Conservation (phyloP, 2,113 vertebrate genomes). For the Neopipo cinnamomea region DNA sequence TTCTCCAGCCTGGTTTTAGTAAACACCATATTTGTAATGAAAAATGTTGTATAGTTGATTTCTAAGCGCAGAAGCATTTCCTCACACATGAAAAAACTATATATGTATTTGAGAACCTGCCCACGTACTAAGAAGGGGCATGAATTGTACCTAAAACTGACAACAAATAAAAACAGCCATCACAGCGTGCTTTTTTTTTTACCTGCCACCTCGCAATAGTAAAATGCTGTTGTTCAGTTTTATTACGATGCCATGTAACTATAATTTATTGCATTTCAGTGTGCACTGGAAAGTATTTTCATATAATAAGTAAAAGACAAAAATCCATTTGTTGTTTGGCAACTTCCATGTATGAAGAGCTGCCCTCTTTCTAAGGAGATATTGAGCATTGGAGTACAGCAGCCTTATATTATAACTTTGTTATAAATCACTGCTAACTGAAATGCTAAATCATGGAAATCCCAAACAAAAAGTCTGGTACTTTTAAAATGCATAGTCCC, state of each 20-base stretch:
- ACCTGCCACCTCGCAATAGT: not conserved
- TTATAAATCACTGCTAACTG: not conserved
- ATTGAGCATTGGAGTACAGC: not conserved
- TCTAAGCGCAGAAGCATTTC: not conserved
- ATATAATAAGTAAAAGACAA: not conserved
- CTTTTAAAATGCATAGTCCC: not conserved
- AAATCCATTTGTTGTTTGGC: not conserved
- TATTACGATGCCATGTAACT: not conserved
- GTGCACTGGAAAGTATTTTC: not conserved
- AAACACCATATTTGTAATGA: not conserved
- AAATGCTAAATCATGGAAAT: constrained; percentile 17
- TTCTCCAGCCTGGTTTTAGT: not conserved
- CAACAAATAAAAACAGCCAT: not conserved
- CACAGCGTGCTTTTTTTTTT: not conserved
- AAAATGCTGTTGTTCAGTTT: not conserved
- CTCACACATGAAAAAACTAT: not conserved
- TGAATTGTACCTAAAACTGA: not conserved
- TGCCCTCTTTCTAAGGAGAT: not conserved
- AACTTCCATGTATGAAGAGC: not conserved
- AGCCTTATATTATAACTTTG: not conserved
- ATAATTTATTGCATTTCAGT: not conserved
- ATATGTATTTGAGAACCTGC: not conserved
- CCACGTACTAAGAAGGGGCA: not conserved
- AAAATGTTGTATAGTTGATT: not conserved
- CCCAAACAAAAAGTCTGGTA: not conserved